phyloP scores from a whole-genome alignment of 1,140 invertebrate species.

The Chlorops oryzae region DNA sequence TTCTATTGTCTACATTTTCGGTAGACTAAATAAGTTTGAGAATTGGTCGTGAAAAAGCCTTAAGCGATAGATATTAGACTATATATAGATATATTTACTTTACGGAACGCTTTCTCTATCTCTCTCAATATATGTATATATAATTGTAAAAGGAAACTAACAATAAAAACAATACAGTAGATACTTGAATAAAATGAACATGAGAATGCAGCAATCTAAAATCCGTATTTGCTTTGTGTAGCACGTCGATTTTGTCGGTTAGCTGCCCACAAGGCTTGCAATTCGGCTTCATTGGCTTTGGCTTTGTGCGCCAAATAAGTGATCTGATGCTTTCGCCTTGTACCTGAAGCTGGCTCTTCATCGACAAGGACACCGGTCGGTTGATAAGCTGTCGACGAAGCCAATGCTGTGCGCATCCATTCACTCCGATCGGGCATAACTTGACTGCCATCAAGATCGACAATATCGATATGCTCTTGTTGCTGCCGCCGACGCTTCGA shows the following conservation, averaged over 20 bases:
- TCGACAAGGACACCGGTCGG: slow-evolving; percentile 40
- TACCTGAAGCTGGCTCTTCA: slow-evolving; percentile 60
- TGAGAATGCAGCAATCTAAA: slow-evolving; percentile 52
- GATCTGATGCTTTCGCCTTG: slow-evolving; percentile 88
- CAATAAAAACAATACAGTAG: slow-evolving; percentile 7
- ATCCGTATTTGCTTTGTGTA: slow-evolving; percentile 85
- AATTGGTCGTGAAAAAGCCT: slow-evolving; percentile 7
- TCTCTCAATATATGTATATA: not conserved
- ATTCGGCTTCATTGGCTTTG: slow-evolving; percentile 86
- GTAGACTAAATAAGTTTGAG: slow-evolving; percentile 20
- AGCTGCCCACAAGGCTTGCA: slow-evolving; percentile 90
- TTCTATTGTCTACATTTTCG: slow-evolving; percentile 64
- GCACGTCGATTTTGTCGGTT: slow-evolving; percentile 77
- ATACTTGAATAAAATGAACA: not conserved
- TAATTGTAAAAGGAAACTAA: not conserved
- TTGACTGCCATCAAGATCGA: slow-evolving; percentile 79
- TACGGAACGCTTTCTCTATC: not conserved
- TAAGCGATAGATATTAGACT: not conserved
- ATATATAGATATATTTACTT: not conserved
- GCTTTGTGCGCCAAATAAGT: slow-evolving; percentile 92
- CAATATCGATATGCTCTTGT: slow-evolving; percentile 57
- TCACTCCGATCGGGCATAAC: slow-evolving; percentile 72
- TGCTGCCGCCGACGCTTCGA: slow-evolving; percentile 46
- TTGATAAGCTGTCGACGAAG: slow-evolving; percentile 60
- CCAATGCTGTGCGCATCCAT: slow-evolving; percentile 74